A percentile compares a stretch with the other conserved stretches of the same genome.
Conservation (phyloP, 2,888 invertebrate species). For the Ennomos erosarius region DNA sequence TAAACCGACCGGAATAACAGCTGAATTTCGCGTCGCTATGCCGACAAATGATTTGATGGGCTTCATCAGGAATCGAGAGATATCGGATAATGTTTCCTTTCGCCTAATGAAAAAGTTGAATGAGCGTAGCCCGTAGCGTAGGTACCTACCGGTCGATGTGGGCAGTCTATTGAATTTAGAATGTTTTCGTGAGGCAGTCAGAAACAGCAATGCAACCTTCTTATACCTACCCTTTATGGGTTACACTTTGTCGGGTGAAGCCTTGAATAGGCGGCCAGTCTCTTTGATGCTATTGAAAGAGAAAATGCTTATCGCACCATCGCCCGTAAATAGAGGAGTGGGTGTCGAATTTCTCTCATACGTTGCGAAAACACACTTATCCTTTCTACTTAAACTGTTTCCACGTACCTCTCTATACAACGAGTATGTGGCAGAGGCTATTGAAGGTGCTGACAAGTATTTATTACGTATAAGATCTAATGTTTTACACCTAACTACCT, state of each 20-base stretch:
- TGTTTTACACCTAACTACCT: conserved; percentile 20
- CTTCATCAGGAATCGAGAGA: conserved; percentile 69
- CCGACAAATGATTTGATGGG: conserved; percentile 78
- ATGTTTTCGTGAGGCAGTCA: conserved; percentile 60
- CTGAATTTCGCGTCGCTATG: conserved; percentile 72
- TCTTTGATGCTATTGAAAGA: conserved; percentile 82
- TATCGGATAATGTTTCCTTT: conserved; percentile 68
- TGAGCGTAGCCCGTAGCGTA: conserved; percentile 26
- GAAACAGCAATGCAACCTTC: conserved; percentile 68
- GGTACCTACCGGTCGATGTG: conserved; percentile 40
- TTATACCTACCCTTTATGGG: conserved; percentile 73
- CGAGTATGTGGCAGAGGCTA: conserved; percentile 66
- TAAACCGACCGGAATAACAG: conserved; percentile 79
- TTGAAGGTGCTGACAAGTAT: conserved; percentile 60
- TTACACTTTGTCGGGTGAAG: conserved; percentile 72
- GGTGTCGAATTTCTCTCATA: conserved; percentile 80
- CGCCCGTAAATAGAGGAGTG: conserved; percentile 79
- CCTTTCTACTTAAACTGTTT: conserved; percentile 80
- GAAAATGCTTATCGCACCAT: conserved; percentile 82
- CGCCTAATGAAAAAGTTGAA: conserved; percentile 59
- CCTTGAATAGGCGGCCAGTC: conserved; percentile 78
- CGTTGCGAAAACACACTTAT: conserved; percentile 80
- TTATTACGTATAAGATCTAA: conserved; percentile 42
- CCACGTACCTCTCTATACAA: conserved; percentile 71
- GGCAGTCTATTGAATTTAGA: conserved; percentile 55